Conservation (phyloP, 2,797 vertebrate genomes). For the Thunnus albacares region DNA sequence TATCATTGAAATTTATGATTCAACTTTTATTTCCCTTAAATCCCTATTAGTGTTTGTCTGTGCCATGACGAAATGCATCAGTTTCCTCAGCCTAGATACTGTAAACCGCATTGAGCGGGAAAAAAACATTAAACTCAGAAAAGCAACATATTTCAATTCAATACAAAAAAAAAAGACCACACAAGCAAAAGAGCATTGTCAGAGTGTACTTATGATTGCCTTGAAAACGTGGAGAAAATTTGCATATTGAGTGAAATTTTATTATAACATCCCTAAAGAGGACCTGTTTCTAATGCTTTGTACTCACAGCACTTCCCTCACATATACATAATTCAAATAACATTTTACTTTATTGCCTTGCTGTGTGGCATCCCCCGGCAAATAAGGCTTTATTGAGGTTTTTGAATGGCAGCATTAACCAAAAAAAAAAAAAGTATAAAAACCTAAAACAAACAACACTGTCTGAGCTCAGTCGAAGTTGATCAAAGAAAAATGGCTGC, state of each 20-base stretch:
- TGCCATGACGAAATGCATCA: conserved; percentile 12
- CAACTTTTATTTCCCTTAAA: conserved; percentile 54
- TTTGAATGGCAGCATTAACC: conserved; percentile 19
- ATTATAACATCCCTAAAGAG: conserved; percentile 53
- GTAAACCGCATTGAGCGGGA: conserved; percentile 16
- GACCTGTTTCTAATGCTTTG: conserved; percentile 55
- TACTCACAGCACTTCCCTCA: conserved; percentile 46
- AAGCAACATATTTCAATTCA: conserved; percentile 62
- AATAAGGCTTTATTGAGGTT: background rate
- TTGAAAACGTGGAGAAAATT: conserved; percentile 61
- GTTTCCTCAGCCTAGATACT: conserved; percentile 37
- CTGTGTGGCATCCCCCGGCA: background rate
- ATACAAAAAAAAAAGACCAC: conserved; percentile 36
- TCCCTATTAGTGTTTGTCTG: conserved; percentile 26
- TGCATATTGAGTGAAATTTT: conserved; percentile 76
- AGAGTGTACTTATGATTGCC: conserved; percentile 49
- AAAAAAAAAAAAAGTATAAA: background rate
- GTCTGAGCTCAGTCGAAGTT: background rate
- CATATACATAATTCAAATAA: conserved; percentile 62
- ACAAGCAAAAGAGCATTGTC: conserved; percentile 36
- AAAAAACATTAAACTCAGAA: conserved; percentile 15
- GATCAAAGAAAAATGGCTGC: too few relatives aligned
- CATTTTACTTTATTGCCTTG: conserved; percentile 36
- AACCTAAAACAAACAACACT: background rate
- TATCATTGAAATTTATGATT: conserved; percentile 20